Evolutionary conservation across 2,888 invertebrate genomes (phyloP).

Genomic region (Napeogenes inachia): DNA sequence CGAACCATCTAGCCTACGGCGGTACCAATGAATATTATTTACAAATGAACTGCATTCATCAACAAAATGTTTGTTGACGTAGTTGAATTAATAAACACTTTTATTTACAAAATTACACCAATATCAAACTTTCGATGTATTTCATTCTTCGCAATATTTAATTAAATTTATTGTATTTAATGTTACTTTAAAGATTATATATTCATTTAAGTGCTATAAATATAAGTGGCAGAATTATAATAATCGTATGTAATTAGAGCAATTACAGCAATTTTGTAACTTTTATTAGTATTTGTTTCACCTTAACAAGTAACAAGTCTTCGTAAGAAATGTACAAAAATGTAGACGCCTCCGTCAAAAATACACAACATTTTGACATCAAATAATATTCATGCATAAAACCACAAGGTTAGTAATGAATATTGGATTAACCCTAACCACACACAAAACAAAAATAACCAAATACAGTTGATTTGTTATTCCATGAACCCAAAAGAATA

Average conservation of each 20-base stretch:
- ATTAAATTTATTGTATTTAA: no score
- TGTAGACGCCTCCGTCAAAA: background rate
- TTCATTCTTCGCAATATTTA: no score
- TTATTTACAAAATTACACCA: slow-evolving; percentile 22
- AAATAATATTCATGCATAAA: slow-evolving; percentile 1
- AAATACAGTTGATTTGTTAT: slow-evolving; percentile 22
- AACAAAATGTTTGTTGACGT: slow-evolving; percentile 54
- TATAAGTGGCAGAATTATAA: no score
- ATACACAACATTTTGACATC: background rate
- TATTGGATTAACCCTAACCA: slow-evolving; percentile 22
- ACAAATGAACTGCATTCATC: slow-evolving; percentile 61
- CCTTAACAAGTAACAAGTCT: background rate
- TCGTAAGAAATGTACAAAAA: slow-evolving; percentile 1
- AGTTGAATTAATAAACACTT: slow-evolving; percentile 40
- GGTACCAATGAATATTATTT: slow-evolving; percentile 55
- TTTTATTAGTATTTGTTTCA: no score
- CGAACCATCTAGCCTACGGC: slow-evolving; percentile 40
- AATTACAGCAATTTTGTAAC: no score
- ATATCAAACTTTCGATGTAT: background rate
- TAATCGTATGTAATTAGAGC: no score
- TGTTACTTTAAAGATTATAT: no score
- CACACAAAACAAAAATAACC: slow-evolving; percentile 21
- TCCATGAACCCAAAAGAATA: slow-evolving; percentile 20
- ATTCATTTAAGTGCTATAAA: no score
- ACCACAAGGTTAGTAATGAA: slow-evolving; percentile 14